These are phyloP conservation scores for Odobenus rosmarus DNA, from an alignment of 2,113 vertebrate species.

Conservation along the genomic window DNA sequence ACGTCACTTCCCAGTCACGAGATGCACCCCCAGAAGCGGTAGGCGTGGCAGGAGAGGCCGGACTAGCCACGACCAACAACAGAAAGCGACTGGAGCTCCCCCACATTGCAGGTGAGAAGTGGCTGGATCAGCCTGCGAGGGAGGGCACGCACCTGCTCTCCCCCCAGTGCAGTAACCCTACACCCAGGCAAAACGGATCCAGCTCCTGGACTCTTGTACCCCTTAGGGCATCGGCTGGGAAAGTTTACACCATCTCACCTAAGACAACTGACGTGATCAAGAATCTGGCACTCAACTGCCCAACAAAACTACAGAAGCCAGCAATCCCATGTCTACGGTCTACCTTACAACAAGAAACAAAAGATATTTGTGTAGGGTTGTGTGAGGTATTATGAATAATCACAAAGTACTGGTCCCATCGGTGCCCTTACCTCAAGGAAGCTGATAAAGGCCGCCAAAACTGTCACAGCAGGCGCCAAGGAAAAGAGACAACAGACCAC, in stretches of 20 bases:
- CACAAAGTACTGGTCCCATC: neutral
- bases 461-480: neutral
- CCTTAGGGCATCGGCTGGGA: neutral
- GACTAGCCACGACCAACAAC: neutral
- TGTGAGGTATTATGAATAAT: neutral
- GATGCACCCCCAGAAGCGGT: neutral
- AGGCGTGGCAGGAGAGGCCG: no score
- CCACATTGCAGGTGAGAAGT: neutral
- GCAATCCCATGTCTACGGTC: neutral
- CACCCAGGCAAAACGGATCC: neutral
- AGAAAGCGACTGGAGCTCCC: neutral
- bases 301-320: neutral
- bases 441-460: neutral
- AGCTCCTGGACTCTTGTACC: neutral
- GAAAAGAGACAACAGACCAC: neutral
- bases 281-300: neutral
- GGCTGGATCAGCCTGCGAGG: neutral
- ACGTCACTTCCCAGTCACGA: fast-evolving
- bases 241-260: neutral
- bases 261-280: neutral
- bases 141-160: neutral
- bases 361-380: neutral
- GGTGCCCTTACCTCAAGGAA: neutral
- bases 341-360: neutral
- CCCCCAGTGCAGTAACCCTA: neutral